Percentiles rank a stretch among this genome's conserved stretches.
Evolutionary conservation across 2,797 vertebrate genomes (phyloP).

Genomic region (Buphagus erythrorhynchus): DNA sequence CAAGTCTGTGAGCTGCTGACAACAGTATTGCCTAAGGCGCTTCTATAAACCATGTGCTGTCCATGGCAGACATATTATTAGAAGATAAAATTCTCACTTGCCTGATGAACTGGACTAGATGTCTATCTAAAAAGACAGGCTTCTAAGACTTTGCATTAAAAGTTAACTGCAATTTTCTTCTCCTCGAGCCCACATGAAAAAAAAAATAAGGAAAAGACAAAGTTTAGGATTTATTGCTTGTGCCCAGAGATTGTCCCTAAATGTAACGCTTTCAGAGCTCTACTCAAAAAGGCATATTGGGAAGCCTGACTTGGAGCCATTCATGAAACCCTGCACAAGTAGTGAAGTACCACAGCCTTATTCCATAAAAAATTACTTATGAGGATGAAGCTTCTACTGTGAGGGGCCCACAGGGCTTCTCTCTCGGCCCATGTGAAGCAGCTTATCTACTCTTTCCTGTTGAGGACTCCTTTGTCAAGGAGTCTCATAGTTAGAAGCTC

Average conservation of each 20-base stretch:
- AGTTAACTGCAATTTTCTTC: not conserved
- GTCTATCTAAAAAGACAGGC: not conserved
- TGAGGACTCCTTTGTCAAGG: not conserved
- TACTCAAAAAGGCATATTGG: not conserved
- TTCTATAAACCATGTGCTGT: not conserved
- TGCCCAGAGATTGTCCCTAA: rapidly evolving
- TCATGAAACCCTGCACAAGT: not conserved
- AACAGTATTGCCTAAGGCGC: not conserved
- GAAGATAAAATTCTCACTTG: not conserved
- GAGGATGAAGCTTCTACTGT: not conserved
- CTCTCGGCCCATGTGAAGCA: not conserved
- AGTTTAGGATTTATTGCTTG: not conserved
- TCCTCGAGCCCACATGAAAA: not conserved
- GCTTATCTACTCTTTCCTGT: not conserved
- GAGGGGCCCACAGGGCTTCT: not conserved
- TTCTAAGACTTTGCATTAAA: not conserved
- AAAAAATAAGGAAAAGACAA: not conserved
- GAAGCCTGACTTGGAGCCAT: not conserved
- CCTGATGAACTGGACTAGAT: not conserved
- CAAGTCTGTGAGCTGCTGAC: not conserved
- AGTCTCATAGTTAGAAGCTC: not conserved
- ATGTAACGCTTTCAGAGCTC: not conserved
- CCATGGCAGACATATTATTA: not conserved
- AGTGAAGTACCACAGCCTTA: not conserved
- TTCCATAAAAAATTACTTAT: not conserved